phyloP scores from a whole-genome alignment of 2,113 vertebrate species.

The Xiphophorus couchianus region DNA sequence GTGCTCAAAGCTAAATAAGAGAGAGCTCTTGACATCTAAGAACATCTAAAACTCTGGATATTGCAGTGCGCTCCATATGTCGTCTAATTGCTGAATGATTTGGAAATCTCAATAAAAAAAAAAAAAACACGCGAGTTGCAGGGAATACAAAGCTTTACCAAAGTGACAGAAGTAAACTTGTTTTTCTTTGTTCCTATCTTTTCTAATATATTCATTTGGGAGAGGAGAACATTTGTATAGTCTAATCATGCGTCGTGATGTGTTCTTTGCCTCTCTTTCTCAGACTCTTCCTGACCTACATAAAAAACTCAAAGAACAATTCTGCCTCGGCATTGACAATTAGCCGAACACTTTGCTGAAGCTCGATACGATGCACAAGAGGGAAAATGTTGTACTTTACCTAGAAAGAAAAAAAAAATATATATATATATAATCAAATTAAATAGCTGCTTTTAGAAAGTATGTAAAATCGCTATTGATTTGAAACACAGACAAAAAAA shows the following conservation, averaged over 20 bases:
- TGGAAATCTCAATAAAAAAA: neutral
- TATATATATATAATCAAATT: neutral
- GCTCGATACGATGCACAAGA: neutral
- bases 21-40: neutral
- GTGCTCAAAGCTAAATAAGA: neutral
- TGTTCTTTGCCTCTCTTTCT: slow-evolving; percentile 6
- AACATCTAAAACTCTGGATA: neutral
- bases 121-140: neutral
- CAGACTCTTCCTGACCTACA: slow-evolving; percentile 45
- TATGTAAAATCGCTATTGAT: neutral
- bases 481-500: neutral
- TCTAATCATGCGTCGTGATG: slow-evolving; percentile 1
- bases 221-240: slow-evolving; percentile 7
- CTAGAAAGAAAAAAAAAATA: no score
- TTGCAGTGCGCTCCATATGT: no score
- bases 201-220: neutral
- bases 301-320: slow-evolving; percentile 25
- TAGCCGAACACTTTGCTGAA: slow-evolving; percentile 1
- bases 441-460: neutral
- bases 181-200: neutral
- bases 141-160: neutral
- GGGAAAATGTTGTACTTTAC: neutral
- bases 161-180: neutral
- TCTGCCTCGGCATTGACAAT: slow-evolving; percentile 15
- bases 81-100: neutral